Percentiles rank a stretch among this genome's conserved stretches.
Conservation (phyloP, 2,888 invertebrate genomes). For the Pasiphila rectangulata region DNA sequence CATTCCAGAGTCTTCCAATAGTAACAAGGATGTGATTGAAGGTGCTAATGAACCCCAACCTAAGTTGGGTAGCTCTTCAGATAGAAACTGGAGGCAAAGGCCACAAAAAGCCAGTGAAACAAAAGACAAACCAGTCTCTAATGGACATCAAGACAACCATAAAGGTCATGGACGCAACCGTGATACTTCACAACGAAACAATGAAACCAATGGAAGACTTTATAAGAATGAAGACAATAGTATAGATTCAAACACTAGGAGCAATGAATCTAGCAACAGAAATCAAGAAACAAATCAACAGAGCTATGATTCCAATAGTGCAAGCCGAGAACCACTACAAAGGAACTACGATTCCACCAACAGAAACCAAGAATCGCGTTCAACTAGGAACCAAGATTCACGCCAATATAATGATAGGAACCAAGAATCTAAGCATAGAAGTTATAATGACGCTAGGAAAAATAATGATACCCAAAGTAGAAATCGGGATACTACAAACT, state of each 20-base stretch:
- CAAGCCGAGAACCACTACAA: slow-evolving; percentile 16
- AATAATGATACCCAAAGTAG: slow-evolving; percentile 28
- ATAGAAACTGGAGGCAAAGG: slow-evolving; percentile 67
- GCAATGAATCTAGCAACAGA: slow-evolving; percentile 33
- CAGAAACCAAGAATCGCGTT: slow-evolving; percentile 31
- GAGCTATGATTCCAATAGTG: slow-evolving; percentile 27
- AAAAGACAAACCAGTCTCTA: slow-evolving; percentile 32
- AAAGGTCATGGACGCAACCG: slow-evolving; percentile 42
- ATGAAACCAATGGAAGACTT: slow-evolving; percentile 35
- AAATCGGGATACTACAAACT: slow-evolving; percentile 20
- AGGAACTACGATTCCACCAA: slow-evolving; percentile 25
- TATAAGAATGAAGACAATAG: slow-evolving; percentile 22
- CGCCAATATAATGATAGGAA: slow-evolving; percentile 17
- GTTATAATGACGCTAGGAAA: slow-evolving; percentile 12
- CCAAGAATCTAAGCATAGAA: slow-evolving; percentile 22
- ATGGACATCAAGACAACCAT: slow-evolving; percentile 41
- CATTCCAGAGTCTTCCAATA: slow-evolving; percentile 44
- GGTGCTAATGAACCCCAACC: slow-evolving; percentile 38
- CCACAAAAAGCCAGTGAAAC: slow-evolving; percentile 46
- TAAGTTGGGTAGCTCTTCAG: slow-evolving; percentile 48
- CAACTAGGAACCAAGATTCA: slow-evolving; percentile 24
- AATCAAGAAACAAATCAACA: slow-evolving; percentile 29
- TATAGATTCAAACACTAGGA: slow-evolving; percentile 15
- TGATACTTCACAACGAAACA: slow-evolving; percentile 39
- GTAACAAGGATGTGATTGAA: slow-evolving; percentile 36